These are phyloP conservation scores for Crotalus horridus DNA, from an alignment of 2,113 vertebrate species.

Conservation along the genomic window DNA sequence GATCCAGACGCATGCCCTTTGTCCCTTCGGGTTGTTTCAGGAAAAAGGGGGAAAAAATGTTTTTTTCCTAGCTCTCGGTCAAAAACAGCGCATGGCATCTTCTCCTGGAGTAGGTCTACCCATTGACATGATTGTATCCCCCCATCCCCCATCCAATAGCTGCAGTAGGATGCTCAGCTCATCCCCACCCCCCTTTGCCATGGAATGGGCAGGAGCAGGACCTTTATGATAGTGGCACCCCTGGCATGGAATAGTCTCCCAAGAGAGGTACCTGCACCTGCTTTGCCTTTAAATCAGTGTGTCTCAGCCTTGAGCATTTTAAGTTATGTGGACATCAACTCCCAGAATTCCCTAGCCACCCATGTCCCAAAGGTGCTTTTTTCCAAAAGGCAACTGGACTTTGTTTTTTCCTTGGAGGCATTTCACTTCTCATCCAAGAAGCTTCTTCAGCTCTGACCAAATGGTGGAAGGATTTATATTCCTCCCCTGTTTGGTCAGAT, in stretches of 20 bases:
- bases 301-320: background rate
- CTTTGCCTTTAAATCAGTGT: background rate
- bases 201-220: background rate
- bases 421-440: background rate
- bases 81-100: background rate
- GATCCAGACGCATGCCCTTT: background rate
- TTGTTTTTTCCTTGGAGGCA: background rate
- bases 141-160: background rate
- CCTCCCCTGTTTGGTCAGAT: background rate
- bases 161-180: background rate
- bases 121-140: background rate
- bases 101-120: background rate
- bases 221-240: background rate
- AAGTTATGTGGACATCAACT: background rate
- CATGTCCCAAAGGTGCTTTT: background rate
- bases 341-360: background rate
- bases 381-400: background rate
- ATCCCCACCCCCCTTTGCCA: background rate
- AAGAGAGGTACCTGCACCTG: background rate
- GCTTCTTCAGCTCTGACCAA: background rate
- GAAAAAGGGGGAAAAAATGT: accelerated
- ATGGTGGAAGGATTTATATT: background rate
- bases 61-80: background rate
- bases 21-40: background rate
- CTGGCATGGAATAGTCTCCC: background rate